Conservation (phyloP, 2,113 vertebrate species). For the Silurus asotus region DNA sequence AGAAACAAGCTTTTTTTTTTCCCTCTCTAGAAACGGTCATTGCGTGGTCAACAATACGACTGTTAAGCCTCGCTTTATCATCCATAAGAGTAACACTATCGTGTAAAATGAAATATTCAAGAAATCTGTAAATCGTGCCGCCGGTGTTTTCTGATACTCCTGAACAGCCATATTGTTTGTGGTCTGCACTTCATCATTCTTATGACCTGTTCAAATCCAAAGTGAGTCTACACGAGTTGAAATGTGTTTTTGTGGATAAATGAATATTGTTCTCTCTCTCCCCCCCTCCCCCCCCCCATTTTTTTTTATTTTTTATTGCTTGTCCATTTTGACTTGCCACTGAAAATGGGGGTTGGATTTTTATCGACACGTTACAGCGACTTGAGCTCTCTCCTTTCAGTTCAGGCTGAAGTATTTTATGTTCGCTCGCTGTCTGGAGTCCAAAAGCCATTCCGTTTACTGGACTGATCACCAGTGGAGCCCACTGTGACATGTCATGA, state of each 20-base stretch:
- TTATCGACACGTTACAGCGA: conserved; percentile 45
- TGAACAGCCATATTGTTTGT: conserved; percentile 40
- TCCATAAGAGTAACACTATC: conserved; percentile 31
- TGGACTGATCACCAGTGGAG: conserved; percentile 74
- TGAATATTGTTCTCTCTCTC: conserved; percentile 28
- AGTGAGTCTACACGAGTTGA: conserved; percentile 23
- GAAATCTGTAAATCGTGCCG: conserved; percentile 25
- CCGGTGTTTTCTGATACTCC: conserved; percentile 40
- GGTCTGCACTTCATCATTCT: conserved; percentile 33
- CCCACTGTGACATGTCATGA: conserved; percentile 74
- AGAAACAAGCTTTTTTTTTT: conserved; percentile 8
- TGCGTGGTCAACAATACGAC: conserved; percentile 21
- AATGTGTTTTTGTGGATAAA: conserved; percentile 32
- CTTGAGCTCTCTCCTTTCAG: conserved; percentile 46
- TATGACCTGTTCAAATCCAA: conserved; percentile 40
- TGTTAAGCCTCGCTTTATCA: conserved; percentile 25
- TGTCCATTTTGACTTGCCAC: conserved; percentile 48
- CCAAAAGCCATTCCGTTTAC: conserved; percentile 70
- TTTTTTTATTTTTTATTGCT: conserved; percentile 24
- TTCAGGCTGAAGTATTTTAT: conserved; percentile 56
- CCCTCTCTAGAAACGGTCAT: conserved; percentile 10
- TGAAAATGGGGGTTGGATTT: conserved; percentile 48
- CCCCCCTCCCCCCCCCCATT: background rate
- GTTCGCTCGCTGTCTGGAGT: conserved; percentile 48
- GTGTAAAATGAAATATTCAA: conserved; percentile 39